Evolutionary conservation across 2,797 vertebrate species (phyloP).

Genomic region (Molossus alvarezi): DNA sequence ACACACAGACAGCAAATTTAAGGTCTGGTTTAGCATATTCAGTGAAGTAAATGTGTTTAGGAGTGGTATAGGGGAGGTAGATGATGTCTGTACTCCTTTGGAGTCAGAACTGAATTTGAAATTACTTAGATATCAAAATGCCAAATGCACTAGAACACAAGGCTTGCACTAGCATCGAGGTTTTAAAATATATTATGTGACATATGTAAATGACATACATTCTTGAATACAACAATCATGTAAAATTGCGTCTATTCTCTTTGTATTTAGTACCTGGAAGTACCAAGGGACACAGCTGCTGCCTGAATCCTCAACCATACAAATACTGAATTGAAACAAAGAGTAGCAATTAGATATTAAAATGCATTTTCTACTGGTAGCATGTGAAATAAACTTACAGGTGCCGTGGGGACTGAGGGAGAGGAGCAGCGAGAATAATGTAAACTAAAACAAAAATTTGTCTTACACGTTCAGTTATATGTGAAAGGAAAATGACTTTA

Average conservation of each 20-base stretch:
- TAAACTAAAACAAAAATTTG: not conserved
- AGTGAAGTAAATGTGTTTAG: slow-evolving; percentile 56
- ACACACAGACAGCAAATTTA: slow-evolving; percentile 18
- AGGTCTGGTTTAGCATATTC: slow-evolving; percentile 42
- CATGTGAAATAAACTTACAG: slow-evolving; percentile 6
- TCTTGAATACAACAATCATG: slow-evolving; percentile 44
- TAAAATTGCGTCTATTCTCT: slow-evolving; percentile 55
- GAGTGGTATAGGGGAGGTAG: not conserved
- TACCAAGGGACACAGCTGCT: not conserved
- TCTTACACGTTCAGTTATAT: not conserved
- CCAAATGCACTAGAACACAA: slow-evolving; percentile 50
- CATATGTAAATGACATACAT: slow-evolving; percentile 68
- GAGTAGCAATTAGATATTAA: not conserved
- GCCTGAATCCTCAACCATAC: slow-evolving; percentile 7
- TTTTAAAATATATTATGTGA: not conserved
- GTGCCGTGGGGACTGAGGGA: not conserved
- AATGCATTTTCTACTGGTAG: slow-evolving; percentile 38
- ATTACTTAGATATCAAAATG: not conserved
- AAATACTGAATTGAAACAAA: slow-evolving; percentile 57
- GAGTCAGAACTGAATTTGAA: slow-evolving; percentile 34
- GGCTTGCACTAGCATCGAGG: not conserved
- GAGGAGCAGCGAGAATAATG: not conserved
- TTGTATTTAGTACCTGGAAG: slow-evolving; percentile 42
- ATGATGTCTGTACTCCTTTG: not conserved
- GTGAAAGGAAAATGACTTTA: not conserved